Base-by-base conservation (phyloP, 2,888 invertebrate genomes). In the Scaptomyza flava region DNA sequence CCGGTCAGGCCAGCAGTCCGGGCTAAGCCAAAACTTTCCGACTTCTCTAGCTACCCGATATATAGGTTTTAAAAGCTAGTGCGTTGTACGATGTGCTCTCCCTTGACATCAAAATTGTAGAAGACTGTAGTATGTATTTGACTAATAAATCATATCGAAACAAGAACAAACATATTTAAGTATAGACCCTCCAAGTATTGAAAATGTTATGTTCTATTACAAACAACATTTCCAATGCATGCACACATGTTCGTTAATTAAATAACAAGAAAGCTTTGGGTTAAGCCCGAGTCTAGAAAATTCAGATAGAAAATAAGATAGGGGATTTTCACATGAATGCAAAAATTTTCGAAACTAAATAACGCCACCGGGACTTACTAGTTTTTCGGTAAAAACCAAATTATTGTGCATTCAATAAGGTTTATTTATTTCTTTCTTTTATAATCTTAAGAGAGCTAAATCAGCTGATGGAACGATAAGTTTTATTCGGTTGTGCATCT, bases 31-130 rank as follows among this genome's bases (percentile, higher is more conserved):
- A 57, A 68, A 70, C 72, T 68, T 68, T 17, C 56, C 72, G 47
- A 77, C 79, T 68, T 56, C 62, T 68, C 77, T 73, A 68, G 80
- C 71, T 68, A 60, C 56, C 47, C 78, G 68, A 78, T 76, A 78
- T 76, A 76, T 73, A 52, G 63, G 41, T 79, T 70, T 70, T 73
- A 81, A 81, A 76, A 80, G 68, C 76, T 67, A 76, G 68, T 36
- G 36, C 36, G 36, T 27, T 33, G 31, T 38, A 11, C 38, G 14
- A 38, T 23, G 33, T 42, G 46, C 36, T 34, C 52, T 71, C 65
- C 61, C 67, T 70, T 79, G 69, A 70, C 23, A 12, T 78, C 64
- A 69, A 69, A 68, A 50, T 73, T 57, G 48, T 59, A 61, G 56
- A 64, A 60, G 72, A 33, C 48, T 14, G 14, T 48, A 11, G 3